Percentiles rank a stretch among this genome's conserved stretches.
phyloP scores from a whole-genome alignment of 2,888 invertebrate species.

The Agrochola circellaris region DNA sequence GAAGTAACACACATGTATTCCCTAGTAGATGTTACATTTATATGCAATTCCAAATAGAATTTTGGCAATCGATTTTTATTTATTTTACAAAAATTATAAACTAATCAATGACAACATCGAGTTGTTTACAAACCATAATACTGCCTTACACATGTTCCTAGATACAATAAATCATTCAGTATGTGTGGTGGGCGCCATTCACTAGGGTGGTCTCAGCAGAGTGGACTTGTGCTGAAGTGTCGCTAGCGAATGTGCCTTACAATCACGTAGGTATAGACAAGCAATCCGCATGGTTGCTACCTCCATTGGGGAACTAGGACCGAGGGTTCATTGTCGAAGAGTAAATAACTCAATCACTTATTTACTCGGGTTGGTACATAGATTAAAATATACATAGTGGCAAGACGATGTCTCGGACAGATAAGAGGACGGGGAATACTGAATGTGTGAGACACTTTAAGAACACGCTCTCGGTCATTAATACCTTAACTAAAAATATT shows the following conservation, averaged over 20 bases:
- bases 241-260: slow-evolving; percentile 18
- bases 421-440: slow-evolving; percentile 15
- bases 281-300: slow-evolving; percentile 21
- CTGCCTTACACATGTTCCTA: background rate
- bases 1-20: slow-evolving; percentile 7
- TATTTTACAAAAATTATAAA: background rate
- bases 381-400: slow-evolving; percentile 24
- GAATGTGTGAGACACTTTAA: background rate
- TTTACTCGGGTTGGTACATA: background rate
- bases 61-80: background rate
- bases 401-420: slow-evolving; percentile 37
- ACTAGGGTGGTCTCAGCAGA: background rate
- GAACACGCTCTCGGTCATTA: background rate
- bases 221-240: background rate
- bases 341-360: background rate
- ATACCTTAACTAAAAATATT: slow-evolving; percentile 5
- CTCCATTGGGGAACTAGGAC: slow-evolving; percentile 41
- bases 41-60: background rate
- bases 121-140: slow-evolving; percentile 28
- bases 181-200: slow-evolving; percentile 12
- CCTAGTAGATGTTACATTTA: slow-evolving; percentile 15
- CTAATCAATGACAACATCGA: background rate
- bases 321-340: background rate
- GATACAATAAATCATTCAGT: background rate
- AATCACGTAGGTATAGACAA: background rate